Evolutionary conservation across 2,113 vertebrate genomes (phyloP), one percentile per base, ranked within the genome.

Genomic region (Columba janthina): DNA sequence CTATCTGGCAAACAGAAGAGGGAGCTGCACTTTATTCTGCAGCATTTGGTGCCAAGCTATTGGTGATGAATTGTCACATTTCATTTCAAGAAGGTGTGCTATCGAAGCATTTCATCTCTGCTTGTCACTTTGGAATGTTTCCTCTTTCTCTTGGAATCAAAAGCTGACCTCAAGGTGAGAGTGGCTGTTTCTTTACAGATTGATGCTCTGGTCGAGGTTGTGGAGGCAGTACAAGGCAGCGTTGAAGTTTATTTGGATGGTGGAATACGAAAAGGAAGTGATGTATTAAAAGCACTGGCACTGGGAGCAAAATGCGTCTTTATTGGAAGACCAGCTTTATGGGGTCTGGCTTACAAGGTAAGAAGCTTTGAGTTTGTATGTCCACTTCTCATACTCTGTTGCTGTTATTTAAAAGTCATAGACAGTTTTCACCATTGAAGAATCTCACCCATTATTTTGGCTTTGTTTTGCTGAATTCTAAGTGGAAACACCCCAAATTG

Each of bases 241-340:
- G 96, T 98, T 0, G 99, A 99, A 97, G 97, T 99, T 65, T 99
- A 99, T 72, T 54, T 99, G 75, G 99, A 99, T 8, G 99, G 99
- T 18, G 99, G 99, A 22, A 97, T 99, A 96, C 97, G 99, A 48
- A 99, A 99, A 16, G 99, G 99, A 90, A 99, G 98, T 4, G 99
- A 99, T 0, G 98, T 99, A 8, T 83, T 99, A 48, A 99, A 99
- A 95, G 98, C 99, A 0, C 72, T 99, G 93, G 99, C 99, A 57
- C 96, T 99, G 34, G 99, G 99, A 60, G 99, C 99, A 57, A 99
- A 98, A 96, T 99, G 99, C 1, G 98, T 99, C 83, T 99, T 99
- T 91, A 98, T 99, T 69, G 99, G 99, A 57, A 98, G 99, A 50
- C 99, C 99, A 15, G 98, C 98, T 22, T 97, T 99, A 6, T 99